Evolutionary conservation across 2,888 invertebrate species (phyloP).

Genomic region (Sarcophaga subvicina): DNA sequence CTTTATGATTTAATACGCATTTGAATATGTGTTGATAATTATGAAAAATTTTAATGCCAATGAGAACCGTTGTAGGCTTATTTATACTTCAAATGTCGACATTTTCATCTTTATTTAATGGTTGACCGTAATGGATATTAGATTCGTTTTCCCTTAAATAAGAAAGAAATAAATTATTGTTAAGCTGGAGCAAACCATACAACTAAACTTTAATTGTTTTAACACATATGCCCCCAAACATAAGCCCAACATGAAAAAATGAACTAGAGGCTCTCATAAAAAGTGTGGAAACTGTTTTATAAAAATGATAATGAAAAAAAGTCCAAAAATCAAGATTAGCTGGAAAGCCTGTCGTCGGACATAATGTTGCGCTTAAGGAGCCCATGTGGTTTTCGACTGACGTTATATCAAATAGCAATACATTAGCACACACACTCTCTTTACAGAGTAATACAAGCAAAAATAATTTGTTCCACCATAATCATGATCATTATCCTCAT

Average conservation of each 20-base stretch:
- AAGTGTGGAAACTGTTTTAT: slow-evolving; percentile 27
- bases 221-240: too few species aligned
- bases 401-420: too few species aligned
- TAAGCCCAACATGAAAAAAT: too few species aligned
- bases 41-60: slow-evolving; percentile 57
- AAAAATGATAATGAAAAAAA: slow-evolving; percentile 46
- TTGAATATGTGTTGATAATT: slow-evolving; percentile 35
- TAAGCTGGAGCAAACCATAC: background rate
- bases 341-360: slow-evolving; percentile 33
- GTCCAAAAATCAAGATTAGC: background rate
- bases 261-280: background rate
- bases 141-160: too few species aligned
- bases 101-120: too few species aligned
- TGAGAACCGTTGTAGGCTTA: slow-evolving; percentile 51
- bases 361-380: slow-evolving; percentile 36
- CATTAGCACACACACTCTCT: too few species aligned
- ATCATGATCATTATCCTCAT: slow-evolving; percentile 17
- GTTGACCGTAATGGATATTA: background rate
- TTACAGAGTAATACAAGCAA: background rate
- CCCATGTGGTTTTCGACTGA: too few species aligned
- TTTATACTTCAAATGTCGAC: slow-evolving; percentile 5
- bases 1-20: background rate
- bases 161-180: background rate
- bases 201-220: background rate
- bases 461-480: slow-evolving; percentile 40